Evolutionary conservation across 1,140 invertebrate species (phyloP).

Genomic region (Pogonognathellus flavescens): DNA sequence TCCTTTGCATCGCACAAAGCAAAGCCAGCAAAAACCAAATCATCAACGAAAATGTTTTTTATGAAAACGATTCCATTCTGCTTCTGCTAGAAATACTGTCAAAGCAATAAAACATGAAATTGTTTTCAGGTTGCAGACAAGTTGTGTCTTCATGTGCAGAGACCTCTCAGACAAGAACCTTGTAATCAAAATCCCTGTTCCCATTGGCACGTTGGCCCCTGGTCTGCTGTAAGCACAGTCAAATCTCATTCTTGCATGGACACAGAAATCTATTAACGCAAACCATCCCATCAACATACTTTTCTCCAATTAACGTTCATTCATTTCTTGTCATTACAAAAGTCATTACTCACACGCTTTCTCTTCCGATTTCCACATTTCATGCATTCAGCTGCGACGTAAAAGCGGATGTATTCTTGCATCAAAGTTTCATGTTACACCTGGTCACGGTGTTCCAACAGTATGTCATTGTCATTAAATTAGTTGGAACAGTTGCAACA

Average conservation of each 20-base stretch:
- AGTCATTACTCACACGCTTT: too few relatives aligned
- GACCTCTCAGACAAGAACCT: slow-evolving; percentile 82
- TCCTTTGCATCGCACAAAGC: background rate
- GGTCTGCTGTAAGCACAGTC: slow-evolving; percentile 88
- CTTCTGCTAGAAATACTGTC: slow-evolving; percentile 12
- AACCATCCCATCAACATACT: background rate
- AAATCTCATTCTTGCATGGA: too few relatives aligned
- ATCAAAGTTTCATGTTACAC: background rate
- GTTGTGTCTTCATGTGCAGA: slow-evolving; percentile 78
- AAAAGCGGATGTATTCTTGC: too few relatives aligned
- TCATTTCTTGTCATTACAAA: too few relatives aligned
- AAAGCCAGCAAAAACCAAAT: background rate
- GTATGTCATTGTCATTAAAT: too few relatives aligned
- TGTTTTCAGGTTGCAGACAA: slow-evolving; percentile 78
- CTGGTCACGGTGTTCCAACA: too few relatives aligned
- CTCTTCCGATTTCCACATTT: too few relatives aligned
- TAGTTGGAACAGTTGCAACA: too few relatives aligned
- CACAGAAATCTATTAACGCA: background rate
- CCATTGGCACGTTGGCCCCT: slow-evolving; percentile 84
- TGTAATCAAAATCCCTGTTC: slow-evolving; percentile 88
- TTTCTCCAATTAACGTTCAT: too few relatives aligned
- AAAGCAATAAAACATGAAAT: background rate
- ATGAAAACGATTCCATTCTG: background rate
- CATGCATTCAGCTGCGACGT: too few relatives aligned
- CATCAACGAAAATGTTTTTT: background rate